Base-by-base conservation (phyloP, 2,113 vertebrate genomes). In the Puma concolor region DNA sequence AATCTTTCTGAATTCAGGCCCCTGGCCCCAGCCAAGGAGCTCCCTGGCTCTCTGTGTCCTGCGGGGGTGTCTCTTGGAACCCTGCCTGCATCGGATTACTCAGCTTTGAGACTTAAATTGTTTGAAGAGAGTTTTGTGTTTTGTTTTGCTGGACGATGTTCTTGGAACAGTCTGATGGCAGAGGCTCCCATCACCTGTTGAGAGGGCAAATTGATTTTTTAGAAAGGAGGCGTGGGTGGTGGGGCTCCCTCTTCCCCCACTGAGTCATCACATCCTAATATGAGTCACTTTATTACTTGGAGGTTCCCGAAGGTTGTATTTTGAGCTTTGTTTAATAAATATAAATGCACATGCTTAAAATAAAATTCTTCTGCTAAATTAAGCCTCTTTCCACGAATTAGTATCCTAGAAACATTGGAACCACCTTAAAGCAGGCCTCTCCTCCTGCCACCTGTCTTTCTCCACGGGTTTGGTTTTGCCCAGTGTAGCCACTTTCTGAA, bases 211-310 rank as follows among this genome's bases (percentile, higher is more conserved):
- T 98, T 98, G 98, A 99, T 99, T 98, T 97, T 99, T 97, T 98
- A 98, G 97, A 97, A 97, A 98, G 95, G 98, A 99, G 99, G 99
- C 99, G 97, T 93, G 90, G 92, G 95, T 85, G 97, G 94, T 99
- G 99, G 99, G 99, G 99, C 99, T 99, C 99, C 99, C 99, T 99
- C 67, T 98, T 98, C 99, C 98, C 98, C 96, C 99, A 98, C 99
- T 99, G 99, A 99, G 99, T 99, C 99, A 99, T 99, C 98, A 57
- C 77, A 99, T 98, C 99, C 99, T 99, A 98, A 98, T 98, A 98
- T 99, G 99, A 99, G 98, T 99, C 98, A 99, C 98, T 99, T 99
- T 98, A 98, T 99, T 98, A 99, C 98, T 98, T 97, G 99, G 99
- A 99, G 99, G 99, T 99, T 99, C 99, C 99, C 99, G 99, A 98